Percentiles rank a stretch among this genome's conserved stretches.
These are phyloP conservation scores for Pygoscelis adeliae DNA, from an alignment of 2,113 vertebrate species.

Conservation along the genomic window DNA sequence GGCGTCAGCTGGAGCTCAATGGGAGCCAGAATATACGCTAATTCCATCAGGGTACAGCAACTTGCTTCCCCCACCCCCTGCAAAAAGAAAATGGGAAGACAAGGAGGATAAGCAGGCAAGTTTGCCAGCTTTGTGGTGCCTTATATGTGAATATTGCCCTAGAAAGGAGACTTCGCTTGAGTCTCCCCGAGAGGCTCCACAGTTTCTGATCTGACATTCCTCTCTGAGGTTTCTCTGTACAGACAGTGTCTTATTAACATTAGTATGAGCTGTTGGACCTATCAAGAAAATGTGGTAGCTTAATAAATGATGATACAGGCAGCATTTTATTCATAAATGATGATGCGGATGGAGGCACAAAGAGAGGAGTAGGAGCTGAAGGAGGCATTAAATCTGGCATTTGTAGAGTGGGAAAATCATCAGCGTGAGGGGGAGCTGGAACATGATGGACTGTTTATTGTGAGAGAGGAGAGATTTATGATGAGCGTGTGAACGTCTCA, in stretches of 20 bases:
- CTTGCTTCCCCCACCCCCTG: not conserved
- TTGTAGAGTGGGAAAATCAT: slow-evolving; percentile 47
- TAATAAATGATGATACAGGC: slow-evolving; percentile 13
- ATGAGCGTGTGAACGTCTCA: not conserved
- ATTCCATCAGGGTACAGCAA: not conserved
- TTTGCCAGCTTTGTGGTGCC: not conserved
- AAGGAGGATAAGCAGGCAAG: not conserved
- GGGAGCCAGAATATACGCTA: not conserved
- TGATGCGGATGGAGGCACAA: not conserved
- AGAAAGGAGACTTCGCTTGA: not conserved
- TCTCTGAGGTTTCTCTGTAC: not conserved
- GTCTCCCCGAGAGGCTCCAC: not conserved
- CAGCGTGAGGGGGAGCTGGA: slow-evolving; percentile 25
- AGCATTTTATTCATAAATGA: slow-evolving; percentile 14
- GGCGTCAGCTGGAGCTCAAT: not conserved
- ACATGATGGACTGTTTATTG: slow-evolving; percentile 49
- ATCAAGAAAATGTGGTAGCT: not conserved
- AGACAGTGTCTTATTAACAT: not conserved
- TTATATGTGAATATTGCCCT: not conserved
- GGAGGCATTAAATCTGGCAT: slow-evolving; percentile 48
- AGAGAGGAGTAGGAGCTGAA: slow-evolving; percentile 28
- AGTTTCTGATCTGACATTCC: not conserved
- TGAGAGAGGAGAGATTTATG: slow-evolving; percentile 44
- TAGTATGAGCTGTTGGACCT: not conserved
- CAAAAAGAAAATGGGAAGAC: not conserved